Evolutionary conservation across 1,140 invertebrate genomes (phyloP).

Genomic region (Drosophila ironensis): DNA sequence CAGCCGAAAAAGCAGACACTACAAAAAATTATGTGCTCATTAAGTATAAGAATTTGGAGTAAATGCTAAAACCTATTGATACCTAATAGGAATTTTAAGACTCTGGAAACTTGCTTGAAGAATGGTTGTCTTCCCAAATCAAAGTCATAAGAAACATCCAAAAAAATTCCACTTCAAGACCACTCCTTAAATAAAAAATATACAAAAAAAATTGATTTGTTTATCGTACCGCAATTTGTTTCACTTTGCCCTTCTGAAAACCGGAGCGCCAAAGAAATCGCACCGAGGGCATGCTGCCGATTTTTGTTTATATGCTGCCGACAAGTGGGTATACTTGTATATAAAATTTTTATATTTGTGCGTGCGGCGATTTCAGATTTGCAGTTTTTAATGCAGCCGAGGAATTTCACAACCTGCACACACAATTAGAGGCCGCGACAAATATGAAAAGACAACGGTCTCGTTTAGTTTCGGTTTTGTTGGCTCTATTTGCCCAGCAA

Average conservation of each 20-base stretch:
- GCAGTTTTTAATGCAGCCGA: slow-evolving; percentile 34
- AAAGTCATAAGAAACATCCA: too few species aligned
- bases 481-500: slow-evolving; percentile 7
- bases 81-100: neutral
- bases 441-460: slow-evolving; percentile 29
- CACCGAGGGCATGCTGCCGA: slow-evolving; percentile 47
- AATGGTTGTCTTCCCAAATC: too few species aligned
- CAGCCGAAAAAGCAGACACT: neutral
- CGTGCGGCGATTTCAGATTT: slow-evolving; percentile 32
- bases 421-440: slow-evolving; percentile 15
- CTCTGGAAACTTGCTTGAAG: neutral
- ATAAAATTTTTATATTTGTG: slow-evolving; percentile 17
- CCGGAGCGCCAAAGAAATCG: slow-evolving; percentile 66
- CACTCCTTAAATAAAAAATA: slow-evolving; percentile 6
- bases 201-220: neutral
- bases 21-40: neutral
- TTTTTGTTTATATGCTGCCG: slow-evolving; percentile 23
- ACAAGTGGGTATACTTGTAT: too few species aligned
- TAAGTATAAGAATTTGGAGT: too few species aligned
- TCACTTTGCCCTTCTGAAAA: slow-evolving; percentile 56
- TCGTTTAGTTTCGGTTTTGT: slow-evolving; percentile 27
- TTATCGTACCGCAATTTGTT: slow-evolving; percentile 49
- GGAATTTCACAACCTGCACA: slow-evolving; percentile 54
- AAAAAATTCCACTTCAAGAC: neutral
- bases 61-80: neutral